Conservation (phyloP, 2,888 invertebrate genomes). For the Polia nebulosa region DNA sequence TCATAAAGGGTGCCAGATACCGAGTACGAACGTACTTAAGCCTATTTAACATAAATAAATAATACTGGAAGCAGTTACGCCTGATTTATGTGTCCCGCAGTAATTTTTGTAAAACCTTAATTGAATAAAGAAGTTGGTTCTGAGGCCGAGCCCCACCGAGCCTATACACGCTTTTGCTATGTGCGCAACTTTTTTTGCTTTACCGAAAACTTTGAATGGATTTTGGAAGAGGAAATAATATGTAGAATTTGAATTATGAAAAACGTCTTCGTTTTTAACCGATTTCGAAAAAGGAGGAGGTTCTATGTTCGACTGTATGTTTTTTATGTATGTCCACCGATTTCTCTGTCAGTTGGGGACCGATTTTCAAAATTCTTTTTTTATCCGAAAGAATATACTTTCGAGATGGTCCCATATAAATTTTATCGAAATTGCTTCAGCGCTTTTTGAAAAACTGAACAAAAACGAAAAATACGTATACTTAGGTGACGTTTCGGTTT, state of each 20-base stretch:
- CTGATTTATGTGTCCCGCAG: constrained; percentile 81
- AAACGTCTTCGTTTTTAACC: no score
- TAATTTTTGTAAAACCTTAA: constrained; percentile 83
- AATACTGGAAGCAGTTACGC: constrained; percentile 81
- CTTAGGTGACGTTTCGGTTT: no score
- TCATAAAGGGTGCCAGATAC: constrained; percentile 72
- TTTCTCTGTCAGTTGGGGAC: no score
- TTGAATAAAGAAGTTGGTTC: constrained; percentile 82
- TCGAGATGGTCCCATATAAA: no score
- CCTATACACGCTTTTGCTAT: constrained; percentile 9
- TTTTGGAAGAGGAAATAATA: background rate
- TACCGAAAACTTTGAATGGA: background rate
- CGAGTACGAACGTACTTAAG: constrained; percentile 75
- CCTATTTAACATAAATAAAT: constrained; percentile 86
- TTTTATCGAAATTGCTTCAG: no score
- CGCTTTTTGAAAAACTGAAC: no score
- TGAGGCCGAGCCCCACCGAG: constrained; percentile 11
- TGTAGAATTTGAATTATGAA: background rate
- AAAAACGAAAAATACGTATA: no score
- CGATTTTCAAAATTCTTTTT: no score
- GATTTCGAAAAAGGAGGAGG: no score
- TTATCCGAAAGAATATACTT: no score
- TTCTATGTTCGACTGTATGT: no score
- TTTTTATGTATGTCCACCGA: no score
- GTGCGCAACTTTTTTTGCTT: constrained; percentile 11